A percentile compares a stretch with the other conserved stretches of the same genome.
phyloP scores from a whole-genome alignment of 2,888 invertebrate species.

The Trissolcus japonicus region DNA sequence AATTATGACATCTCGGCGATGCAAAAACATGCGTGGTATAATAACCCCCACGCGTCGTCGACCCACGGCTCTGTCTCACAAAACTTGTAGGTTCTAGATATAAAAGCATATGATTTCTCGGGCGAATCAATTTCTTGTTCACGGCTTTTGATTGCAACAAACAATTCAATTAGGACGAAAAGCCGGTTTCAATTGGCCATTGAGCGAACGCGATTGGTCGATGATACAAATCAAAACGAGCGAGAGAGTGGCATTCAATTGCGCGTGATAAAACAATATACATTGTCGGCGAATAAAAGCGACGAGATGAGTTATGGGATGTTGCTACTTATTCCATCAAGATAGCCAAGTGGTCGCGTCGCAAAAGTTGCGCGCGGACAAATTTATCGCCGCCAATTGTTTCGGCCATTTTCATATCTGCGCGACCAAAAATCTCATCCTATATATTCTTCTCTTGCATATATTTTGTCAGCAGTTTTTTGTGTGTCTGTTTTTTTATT shows the following conservation, averaged over 20 bases:
- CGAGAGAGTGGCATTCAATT: constrained; percentile 30
- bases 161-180: too few species aligned
- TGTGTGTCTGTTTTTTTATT: constrained; percentile 19
- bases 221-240: constrained; percentile 38
- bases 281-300: constrained; percentile 37
- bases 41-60: too few species aligned
- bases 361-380: constrained; percentile 43
- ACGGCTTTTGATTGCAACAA: too few species aligned
- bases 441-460: too few species aligned
- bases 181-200: constrained; percentile 13
- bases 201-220: constrained; percentile 32
- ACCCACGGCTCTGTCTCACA: too few species aligned
- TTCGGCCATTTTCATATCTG: neutral
- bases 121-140: too few species aligned
- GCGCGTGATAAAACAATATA: constrained; percentile 49
- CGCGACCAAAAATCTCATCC: too few species aligned
- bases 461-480: constrained; percentile 13
- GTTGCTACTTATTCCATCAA: constrained; percentile 70
- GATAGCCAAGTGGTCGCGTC: constrained; percentile 48
- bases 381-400: constrained; percentile 49
- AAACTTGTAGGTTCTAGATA: too few species aligned
- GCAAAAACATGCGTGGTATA: too few species aligned
- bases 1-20: too few species aligned
- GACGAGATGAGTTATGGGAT: constrained; percentile 66
- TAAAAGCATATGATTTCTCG: too few species aligned